phyloP scores from a whole-genome alignment of 2,888 invertebrate genomes.

The Strigamia crassipes region DNA sequence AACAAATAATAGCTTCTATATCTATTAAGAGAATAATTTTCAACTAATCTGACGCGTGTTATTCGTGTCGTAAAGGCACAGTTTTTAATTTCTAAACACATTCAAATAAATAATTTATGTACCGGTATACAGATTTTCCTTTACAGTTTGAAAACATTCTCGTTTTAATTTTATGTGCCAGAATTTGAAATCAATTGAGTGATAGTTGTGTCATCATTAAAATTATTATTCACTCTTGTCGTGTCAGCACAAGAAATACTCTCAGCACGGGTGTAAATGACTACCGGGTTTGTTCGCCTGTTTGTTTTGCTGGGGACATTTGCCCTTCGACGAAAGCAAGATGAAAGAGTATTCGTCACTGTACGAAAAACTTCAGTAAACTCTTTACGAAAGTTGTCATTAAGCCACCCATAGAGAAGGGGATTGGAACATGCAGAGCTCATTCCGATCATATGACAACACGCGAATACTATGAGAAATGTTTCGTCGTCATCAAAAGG shows the following conservation, averaged over 20 bases:
- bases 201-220: background rate
- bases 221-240: background rate
- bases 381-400: constrained; percentile 90
- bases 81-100: background rate
- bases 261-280: background rate
- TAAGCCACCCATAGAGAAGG: constrained; percentile 88
- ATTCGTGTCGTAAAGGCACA: constrained; percentile 4
- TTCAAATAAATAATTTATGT: background rate
- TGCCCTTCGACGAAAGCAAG: constrained; percentile 38
- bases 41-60: background rate
- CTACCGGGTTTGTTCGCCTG: background rate
- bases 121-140: too few species aligned
- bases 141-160: too few species aligned
- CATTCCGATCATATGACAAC: constrained; percentile 76
- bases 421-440: constrained; percentile 91
- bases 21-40: background rate
- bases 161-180: background rate
- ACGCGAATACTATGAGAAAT: constrained; percentile 63
- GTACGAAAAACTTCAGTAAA: constrained; percentile 68
- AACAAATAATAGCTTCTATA: background rate
- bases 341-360: background rate
- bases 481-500: constrained; percentile 50
- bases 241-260: background rate
- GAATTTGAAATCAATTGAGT: constrained; percentile 3
- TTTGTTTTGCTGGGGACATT: background rate